Evolutionary conservation across 2,797 vertebrate genomes (phyloP).

Genomic region (Trichosurus vulpecula): DNA sequence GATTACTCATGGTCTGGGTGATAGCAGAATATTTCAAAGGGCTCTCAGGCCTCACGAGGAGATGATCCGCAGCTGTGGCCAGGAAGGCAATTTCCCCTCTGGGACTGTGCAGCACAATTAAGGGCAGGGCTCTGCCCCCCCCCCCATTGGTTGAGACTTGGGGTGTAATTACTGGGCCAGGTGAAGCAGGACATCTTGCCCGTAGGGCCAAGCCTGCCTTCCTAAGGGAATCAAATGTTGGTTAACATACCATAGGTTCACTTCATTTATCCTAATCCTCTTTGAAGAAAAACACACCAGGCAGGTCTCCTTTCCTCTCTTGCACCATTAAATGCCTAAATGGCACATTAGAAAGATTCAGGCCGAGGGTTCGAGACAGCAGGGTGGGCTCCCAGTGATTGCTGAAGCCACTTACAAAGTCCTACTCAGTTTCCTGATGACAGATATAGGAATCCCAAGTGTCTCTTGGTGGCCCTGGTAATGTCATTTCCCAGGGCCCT

Average conservation of each 20-base stretch:
- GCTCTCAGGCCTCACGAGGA: neutral
- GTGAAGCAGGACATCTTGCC: neutral
- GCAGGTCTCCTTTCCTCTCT: neutral
- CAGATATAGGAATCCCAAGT: neutral
- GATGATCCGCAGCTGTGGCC: slow-evolving; percentile 56
- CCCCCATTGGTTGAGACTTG: neutral
- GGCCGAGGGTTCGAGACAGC: neutral
- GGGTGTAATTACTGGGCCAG: neutral
- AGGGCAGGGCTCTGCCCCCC: neutral
- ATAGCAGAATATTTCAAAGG: neutral
- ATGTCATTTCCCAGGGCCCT: neutral
- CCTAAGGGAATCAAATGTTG: neutral
- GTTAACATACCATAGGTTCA: neutral
- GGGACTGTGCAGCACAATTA: neutral
- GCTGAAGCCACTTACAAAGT: neutral
- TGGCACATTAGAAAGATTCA: neutral
- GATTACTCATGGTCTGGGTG: neutral
- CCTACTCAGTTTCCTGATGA: neutral
- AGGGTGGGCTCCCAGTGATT: neutral
- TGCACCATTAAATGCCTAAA: neutral
- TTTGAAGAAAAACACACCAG: neutral
- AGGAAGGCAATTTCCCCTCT: slow-evolving; percentile 62
- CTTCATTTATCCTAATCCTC: neutral
- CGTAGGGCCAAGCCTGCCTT: neutral
- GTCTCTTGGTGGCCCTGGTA: neutral